A percentile compares a stretch with the other conserved stretches of the same genome.
Evolutionary conservation across 2,113 vertebrate genomes (phyloP).

Genomic region (Maylandia zebra): DNA sequence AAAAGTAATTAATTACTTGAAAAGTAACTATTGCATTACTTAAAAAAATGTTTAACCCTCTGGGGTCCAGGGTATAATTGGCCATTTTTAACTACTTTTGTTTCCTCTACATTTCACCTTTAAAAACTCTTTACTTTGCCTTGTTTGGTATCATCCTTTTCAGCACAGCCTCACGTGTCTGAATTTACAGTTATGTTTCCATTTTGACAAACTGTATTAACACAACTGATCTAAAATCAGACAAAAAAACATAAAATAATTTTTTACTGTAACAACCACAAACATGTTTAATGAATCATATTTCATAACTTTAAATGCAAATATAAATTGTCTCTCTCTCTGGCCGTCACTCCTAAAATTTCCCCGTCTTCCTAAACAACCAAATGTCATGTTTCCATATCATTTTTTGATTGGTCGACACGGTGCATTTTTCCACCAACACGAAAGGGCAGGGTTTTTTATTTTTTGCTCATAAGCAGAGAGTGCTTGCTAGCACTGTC

Average conservation of each 20-base stretch:
- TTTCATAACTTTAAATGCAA: neutral
- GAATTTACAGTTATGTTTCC: rapidly evolving
- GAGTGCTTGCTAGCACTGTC: too few species aligned
- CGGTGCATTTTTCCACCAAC: too few species aligned
- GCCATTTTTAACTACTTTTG: neutral
- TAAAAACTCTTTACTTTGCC: neutral
- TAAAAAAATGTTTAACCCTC: neutral
- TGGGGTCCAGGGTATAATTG: neutral
- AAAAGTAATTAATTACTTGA: neutral
- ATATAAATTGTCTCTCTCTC: neutral
- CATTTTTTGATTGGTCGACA: too few species aligned
- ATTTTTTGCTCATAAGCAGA: too few species aligned
- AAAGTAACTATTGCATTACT: neutral
- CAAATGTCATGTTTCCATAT: too few species aligned
- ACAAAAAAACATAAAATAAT: neutral
- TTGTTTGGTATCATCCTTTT: neutral
- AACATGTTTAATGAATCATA: neutral
- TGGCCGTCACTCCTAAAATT: rapidly evolving
- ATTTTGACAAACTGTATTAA: neutral
- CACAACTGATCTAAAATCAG: neutral
- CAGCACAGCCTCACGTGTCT: neutral
- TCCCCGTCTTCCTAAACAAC: too few species aligned
- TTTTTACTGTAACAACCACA: neutral
- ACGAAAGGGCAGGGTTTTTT: too few species aligned
- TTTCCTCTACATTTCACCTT: neutral